Base-by-base conservation (phyloP, 2,888 invertebrate species). In the Branchipolynoe longqiensis region DNA sequence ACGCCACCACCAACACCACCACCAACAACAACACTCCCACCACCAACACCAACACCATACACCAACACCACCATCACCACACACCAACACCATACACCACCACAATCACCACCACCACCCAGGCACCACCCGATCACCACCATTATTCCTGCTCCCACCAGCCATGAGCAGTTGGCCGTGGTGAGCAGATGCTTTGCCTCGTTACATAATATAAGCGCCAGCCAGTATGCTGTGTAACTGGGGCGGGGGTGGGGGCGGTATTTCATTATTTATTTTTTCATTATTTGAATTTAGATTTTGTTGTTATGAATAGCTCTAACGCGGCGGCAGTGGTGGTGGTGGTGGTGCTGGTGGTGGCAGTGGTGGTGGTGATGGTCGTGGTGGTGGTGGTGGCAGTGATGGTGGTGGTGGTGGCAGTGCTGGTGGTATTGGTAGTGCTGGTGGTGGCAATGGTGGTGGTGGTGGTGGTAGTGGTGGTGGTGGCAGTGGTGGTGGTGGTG, bases 131-230 rank as follows among this genome's bases (percentile, higher is more conserved):
- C n/a, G n/a, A n/a, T n/a, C n/a, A n/a, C n/a, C n/a, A n/a, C n/a
- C n/a, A n/a, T n/a, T n/a, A n/a, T n/a, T n/a, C n/a, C n/a, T n/a
- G n/a, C n/a, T n/a, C n/a, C n/a, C n/a, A n/a, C n/a, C n/a, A n/a
- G n/a, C n/a, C n/a, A n/a, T n/a, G n/a, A n/a, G n/a, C n/a, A n/a
- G n/a, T n/a, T n/a, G n/a, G n/a, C n/a, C n/a, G 8, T 48, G 36
- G 36, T n/a, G 69, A 69, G 69, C 69, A 69, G 69, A 69, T 69
- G 69, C 69, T 69, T n/a, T 31, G 62, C 62, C 62, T 38, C 8
- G 69, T 69, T 69, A 69, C 69, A 69, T 69, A 69, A 33, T 69
- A 69, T 69, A 69, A 69, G 69, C 69, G 38, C 69, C 36, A 12
- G 3, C 4, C 62, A 18, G 48, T 48, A 12, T 33, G 33, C 18